A percentile compares a stretch with the other conserved stretches of the same genome.
phyloP scores from a whole-genome alignment of 2,797 vertebrate species.

The Tachyglossus aculeatus region DNA sequence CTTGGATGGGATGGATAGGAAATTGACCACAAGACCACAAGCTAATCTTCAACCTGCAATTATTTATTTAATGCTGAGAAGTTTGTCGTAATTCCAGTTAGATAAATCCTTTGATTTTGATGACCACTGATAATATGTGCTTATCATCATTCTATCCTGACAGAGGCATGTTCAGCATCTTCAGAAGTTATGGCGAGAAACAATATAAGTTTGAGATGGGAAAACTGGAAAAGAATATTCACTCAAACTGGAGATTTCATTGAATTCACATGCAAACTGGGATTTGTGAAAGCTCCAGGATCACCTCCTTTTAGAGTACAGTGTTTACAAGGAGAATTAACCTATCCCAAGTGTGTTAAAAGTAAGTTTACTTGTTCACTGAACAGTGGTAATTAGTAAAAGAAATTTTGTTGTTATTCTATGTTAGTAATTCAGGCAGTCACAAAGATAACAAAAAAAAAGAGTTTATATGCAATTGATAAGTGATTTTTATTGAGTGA shows the following conservation, averaged over 20 bases:
- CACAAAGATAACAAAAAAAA: too few relatives aligned
- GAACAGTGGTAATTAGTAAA: too few relatives aligned
- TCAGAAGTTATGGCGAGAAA: background rate
- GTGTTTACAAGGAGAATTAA: background rate
- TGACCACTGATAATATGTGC: too few relatives aligned
- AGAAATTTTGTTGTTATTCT: too few relatives aligned
- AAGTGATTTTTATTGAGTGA: too few relatives aligned
- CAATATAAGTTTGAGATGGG: background rate
- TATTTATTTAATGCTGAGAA: background rate
- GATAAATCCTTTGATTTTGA: background rate
- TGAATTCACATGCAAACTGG: background rate
- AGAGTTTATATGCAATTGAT: too few relatives aligned
- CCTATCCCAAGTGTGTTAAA: background rate
- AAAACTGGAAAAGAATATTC: rapidly evolving
- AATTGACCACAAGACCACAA: background rate
- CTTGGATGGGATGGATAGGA: too few relatives aligned
- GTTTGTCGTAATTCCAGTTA: background rate
- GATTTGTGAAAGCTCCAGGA: background rate
- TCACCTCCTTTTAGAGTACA: background rate
- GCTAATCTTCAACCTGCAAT: background rate
- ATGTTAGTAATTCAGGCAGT: too few relatives aligned
- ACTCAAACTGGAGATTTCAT: background rate
- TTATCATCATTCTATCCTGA: background rate
- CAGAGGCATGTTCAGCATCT: background rate
- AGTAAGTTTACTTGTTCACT: too few relatives aligned